Conservation (phyloP, 64 coral and sea anemone species). For the Cladopsammia gracilis region DNA sequence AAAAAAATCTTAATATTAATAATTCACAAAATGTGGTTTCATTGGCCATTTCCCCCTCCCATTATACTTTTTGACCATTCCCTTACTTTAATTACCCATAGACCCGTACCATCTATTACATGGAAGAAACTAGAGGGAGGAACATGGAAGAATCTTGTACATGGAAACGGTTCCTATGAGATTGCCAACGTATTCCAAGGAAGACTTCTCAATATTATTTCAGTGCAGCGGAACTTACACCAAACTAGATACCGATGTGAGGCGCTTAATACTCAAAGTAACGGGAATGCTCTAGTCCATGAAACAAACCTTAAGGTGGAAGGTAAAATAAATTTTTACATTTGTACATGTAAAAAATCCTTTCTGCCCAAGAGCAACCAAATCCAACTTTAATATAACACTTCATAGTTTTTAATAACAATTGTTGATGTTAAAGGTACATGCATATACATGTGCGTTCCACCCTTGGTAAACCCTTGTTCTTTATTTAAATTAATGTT, state of each 20-base stretch:
- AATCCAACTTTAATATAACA: too few relatives aligned
- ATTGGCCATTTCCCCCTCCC: too few relatives aligned
- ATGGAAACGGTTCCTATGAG: neutral
- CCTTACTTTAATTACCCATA: neutral
- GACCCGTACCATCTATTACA: neutral
- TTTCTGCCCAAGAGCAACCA: too few relatives aligned
- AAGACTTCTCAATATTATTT: neutral
- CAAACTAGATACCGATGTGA: conserved; percentile 7
- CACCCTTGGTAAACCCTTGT: too few relatives aligned
- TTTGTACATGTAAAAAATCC: too few relatives aligned
- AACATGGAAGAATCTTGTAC: neutral
- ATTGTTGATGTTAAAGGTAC: too few relatives aligned
- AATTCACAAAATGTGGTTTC: too few relatives aligned
- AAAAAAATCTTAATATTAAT: too few relatives aligned
- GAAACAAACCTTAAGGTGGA: neutral
- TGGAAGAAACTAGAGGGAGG: conserved; percentile 1
- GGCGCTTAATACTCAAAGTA: conserved; percentile 4
- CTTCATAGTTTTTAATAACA: too few relatives aligned
- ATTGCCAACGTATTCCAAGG: neutral
- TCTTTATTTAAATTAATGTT: too few relatives aligned
- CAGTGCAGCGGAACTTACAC: neutral
- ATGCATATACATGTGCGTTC: too few relatives aligned
- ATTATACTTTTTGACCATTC: too few relatives aligned
- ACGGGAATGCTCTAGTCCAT: neutral
- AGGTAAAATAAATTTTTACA: neutral